phyloP scores from a whole-genome alignment of 2,797 vertebrate species.

The Triplophysa yarkandensis region DNA sequence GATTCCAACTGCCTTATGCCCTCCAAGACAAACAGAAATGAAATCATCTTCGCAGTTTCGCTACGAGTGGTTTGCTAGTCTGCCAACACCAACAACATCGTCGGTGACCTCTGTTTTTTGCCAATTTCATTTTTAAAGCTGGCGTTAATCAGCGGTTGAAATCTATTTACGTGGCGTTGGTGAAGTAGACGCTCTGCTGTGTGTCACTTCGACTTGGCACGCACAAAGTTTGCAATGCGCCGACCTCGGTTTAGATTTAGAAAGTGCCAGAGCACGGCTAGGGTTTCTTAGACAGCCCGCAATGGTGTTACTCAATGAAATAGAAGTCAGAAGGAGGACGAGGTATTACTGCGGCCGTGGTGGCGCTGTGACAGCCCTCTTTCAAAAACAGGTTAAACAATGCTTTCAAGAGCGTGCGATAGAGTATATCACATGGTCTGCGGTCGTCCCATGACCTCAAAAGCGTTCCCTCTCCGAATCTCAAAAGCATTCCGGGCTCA shows the following conservation, averaged over 20 bases:
- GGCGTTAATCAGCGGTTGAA: slow-evolving; percentile 54
- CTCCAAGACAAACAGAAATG: slow-evolving; percentile 57
- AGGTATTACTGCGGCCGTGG: slow-evolving; percentile 7
- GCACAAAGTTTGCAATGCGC: background rate
- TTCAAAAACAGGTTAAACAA: slow-evolving; percentile 40
- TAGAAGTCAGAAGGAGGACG: background rate
- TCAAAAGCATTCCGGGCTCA: slow-evolving; percentile 46
- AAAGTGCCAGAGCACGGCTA: background rate
- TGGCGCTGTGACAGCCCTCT: background rate
- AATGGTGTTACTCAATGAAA: background rate
- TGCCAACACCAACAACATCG: slow-evolving; percentile 55
- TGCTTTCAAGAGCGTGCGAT: slow-evolving; percentile 42
- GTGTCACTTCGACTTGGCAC: background rate
- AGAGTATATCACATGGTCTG: slow-evolving; percentile 39
- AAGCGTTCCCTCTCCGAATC: slow-evolving; percentile 22
- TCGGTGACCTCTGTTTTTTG: slow-evolving; percentile 47
- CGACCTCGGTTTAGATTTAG: slow-evolving; percentile 8
- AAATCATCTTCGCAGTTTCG: slow-evolving; percentile 51
- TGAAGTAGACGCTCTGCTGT: slow-evolving; percentile 27
- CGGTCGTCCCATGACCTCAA: slow-evolving; percentile 37
- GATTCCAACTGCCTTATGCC: slow-evolving; percentile 15
- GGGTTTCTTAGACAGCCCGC: background rate
- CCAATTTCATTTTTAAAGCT: slow-evolving; percentile 58
- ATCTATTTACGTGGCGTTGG: slow-evolving; percentile 37
- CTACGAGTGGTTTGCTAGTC: slow-evolving; percentile 5